phyloP scores from a whole-genome alignment of 2,888 invertebrate species.

The Drosophila flavopinicola region DNA sequence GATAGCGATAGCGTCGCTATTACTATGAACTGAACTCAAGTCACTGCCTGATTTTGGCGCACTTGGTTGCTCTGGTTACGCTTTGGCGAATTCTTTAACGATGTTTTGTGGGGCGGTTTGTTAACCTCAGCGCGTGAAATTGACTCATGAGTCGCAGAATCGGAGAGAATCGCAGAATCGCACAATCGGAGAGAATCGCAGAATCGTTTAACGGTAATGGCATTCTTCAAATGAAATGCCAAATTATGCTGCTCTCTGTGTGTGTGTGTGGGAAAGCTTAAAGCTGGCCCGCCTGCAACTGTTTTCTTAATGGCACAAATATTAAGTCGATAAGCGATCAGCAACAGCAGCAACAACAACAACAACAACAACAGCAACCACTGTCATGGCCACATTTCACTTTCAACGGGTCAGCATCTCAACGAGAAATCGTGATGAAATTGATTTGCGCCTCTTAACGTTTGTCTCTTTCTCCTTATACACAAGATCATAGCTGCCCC shows the following conservation, averaged over 20 bases:
- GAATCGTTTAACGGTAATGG: constrained; percentile 35
- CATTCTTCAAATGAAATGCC: constrained; percentile 43
- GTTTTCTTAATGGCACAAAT: constrained; percentile 71
- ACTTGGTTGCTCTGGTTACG: constrained; percentile 68
- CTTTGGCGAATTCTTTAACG: constrained; percentile 64
- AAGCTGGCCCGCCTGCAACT: constrained; percentile 37
- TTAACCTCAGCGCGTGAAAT: constrained; percentile 65
- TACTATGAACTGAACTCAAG: constrained; percentile 26
- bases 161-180: constrained; percentile 15
- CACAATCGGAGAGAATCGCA: constrained; percentile 5
- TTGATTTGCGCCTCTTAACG: constrained; percentile 75
- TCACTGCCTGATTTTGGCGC: constrained; percentile 51
- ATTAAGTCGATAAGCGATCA: constrained; percentile 67
- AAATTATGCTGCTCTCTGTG: constrained; percentile 17
- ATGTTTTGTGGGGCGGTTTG: constrained; percentile 56
- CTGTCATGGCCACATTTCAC: constrained; percentile 77
- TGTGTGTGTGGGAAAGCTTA: constrained; percentile 39
- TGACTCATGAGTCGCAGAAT: constrained; percentile 26
- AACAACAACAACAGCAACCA: constrained; percentile 46
- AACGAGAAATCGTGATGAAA: constrained; percentile 81
- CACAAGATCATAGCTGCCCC: constrained; percentile 59
- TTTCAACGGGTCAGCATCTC: constrained; percentile 70
- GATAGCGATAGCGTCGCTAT: constrained; percentile 40
- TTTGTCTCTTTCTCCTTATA: constrained; percentile 32
- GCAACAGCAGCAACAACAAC: constrained; percentile 15